Evolutionary conservation across 2,797 vertebrate species (phyloP).

Genomic region (Mionectes olivaceus): DNA sequence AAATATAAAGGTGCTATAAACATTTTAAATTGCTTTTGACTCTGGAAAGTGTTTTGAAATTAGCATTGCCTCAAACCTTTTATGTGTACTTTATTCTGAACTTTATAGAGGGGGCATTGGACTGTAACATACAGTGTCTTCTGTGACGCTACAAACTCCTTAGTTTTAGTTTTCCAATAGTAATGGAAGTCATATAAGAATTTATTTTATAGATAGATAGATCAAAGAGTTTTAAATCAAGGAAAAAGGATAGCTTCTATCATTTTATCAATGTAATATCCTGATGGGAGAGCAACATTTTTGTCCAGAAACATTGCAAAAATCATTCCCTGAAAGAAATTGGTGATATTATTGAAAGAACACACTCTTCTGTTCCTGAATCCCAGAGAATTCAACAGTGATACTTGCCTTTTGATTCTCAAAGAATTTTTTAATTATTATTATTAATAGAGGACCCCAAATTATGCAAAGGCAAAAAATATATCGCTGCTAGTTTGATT

Average conservation of each 20-base stretch:
- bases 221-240: neutral
- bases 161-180: slow-evolving; percentile 11
- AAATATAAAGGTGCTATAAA: slow-evolving; percentile 57
- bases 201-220: neutral
- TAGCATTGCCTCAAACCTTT: slow-evolving; percentile 28
- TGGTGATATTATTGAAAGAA: neutral
- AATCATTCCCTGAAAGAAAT: neutral
- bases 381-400: neutral
- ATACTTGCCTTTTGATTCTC: neutral
- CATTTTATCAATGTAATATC: neutral
- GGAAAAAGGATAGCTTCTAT: neutral
- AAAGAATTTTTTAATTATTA: neutral
- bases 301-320: neutral
- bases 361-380: neutral
- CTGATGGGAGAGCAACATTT: neutral
- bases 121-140: slow-evolving; percentile 11
- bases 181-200: neutral
- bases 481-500: neutral
- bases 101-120: neutral
- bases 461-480: neutral
- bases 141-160: neutral
- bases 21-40: slow-evolving; percentile 54
- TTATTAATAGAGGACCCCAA: neutral
- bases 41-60: slow-evolving; percentile 47
- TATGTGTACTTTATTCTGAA: slow-evolving; percentile 13